These are phyloP conservation scores for Netelia inedita DNA, from an alignment of 2,888 invertebrate species.

Conservation along the genomic window DNA sequence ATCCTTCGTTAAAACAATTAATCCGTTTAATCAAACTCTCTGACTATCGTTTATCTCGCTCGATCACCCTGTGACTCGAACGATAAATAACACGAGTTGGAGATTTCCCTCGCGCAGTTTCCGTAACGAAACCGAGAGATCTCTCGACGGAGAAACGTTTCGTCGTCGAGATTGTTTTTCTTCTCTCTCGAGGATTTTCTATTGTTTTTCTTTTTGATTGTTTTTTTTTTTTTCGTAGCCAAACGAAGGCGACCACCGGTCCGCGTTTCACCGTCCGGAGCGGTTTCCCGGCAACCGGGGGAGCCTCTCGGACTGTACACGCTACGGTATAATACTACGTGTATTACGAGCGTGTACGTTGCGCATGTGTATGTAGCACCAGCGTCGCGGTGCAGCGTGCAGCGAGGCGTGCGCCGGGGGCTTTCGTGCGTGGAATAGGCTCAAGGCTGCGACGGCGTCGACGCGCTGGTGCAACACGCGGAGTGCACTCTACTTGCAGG, in stretches of 20 bases:
- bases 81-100: slow-evolving; percentile 41
- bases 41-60: neutral
- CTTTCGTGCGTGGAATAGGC: slow-evolving; percentile 85
- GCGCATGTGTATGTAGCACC: slow-evolving; percentile 29
- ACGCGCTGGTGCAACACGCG: slow-evolving; percentile 77
- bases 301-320: slow-evolving; percentile 22
- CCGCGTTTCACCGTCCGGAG: slow-evolving; percentile 31
- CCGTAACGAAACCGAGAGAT: slow-evolving; percentile 15
- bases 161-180: slow-evolving; percentile 38
- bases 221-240: slow-evolving; percentile 12
- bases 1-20: neutral
- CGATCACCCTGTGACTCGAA: neutral
- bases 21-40: neutral
- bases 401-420: slow-evolving; percentile 84
- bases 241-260: slow-evolving; percentile 42
- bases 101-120: slow-evolving; percentile 31
- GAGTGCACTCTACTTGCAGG: slow-evolving; percentile 66
- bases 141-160: slow-evolving; percentile 52
- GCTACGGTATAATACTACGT: neutral
- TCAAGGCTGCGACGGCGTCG: slow-evolving; percentile 81
- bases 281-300: slow-evolving; percentile 19
- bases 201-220: slow-evolving; percentile 28
- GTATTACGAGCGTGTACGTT: neutral
- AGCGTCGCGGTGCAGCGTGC: slow-evolving; percentile 80
- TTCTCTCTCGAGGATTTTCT: neutral